Evolutionary conservation across 2,888 invertebrate species (phyloP).

Genomic region (Dusona sp.): DNA sequence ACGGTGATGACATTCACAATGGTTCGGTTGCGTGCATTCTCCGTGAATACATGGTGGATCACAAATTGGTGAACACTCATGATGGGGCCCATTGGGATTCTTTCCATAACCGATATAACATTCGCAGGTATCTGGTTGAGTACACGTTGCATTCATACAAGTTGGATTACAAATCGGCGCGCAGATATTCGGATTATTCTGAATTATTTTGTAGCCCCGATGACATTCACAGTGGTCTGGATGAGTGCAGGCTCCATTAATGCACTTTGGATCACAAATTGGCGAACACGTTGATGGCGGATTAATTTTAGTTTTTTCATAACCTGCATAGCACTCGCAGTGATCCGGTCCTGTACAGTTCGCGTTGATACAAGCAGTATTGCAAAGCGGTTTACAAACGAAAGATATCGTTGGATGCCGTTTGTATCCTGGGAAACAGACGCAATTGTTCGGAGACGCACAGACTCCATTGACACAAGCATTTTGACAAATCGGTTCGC

Average conservation of each 20-base stretch:
- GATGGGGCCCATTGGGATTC: not conserved
- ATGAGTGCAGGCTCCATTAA: not conserved
- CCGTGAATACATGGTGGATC: constrained; percentile 36
- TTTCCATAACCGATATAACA: constrained; percentile 37
- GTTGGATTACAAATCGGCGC: constrained; percentile 19
- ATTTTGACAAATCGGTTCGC: constrained; percentile 11
- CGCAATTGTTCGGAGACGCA: constrained; percentile 4
- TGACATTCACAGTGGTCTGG: constrained; percentile 45
- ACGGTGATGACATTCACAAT: constrained; percentile 40
- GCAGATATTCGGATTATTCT: not conserved
- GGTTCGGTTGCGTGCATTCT: constrained; percentile 28
- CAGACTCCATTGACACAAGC: constrained; percentile 29
- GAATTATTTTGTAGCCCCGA: not conserved
- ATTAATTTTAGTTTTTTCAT: not conserved
- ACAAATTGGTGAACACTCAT: constrained; percentile 38
- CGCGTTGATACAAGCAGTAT: constrained; percentile 16
- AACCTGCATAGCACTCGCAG: constrained; percentile 44
- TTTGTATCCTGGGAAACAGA: constrained; percentile 19
- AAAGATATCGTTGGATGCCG: not conserved
- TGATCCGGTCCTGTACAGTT: constrained; percentile 30
- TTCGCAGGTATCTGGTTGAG: constrained; percentile 19
- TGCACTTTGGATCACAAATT: constrained; percentile 12
- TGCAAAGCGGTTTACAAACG: constrained; percentile 37
- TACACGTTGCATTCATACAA: constrained; percentile 9
- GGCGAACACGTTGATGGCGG: constrained; percentile 4